phyloP scores from a whole-genome alignment of 2,888 invertebrate species.

The Punctoribates punctum region DNA sequence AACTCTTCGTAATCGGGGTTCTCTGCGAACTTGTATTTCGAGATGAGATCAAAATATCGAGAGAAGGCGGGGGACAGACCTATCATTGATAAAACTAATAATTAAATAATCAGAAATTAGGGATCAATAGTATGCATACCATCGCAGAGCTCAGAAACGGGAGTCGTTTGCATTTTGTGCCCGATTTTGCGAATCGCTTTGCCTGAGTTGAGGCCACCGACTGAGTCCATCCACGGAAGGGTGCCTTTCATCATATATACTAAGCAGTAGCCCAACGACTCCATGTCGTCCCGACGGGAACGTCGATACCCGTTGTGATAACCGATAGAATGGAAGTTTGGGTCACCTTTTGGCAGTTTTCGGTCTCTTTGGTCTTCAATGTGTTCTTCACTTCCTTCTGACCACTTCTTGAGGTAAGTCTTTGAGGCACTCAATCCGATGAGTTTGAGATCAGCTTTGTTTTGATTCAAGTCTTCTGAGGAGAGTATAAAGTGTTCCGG shows the following conservation, averaged over 20 bases:
- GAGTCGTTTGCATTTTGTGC: background rate
- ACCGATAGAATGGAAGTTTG: conserved; percentile 17
- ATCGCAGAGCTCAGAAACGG: background rate
- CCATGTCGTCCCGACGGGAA: conserved; percentile 35
- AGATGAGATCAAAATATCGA: background rate
- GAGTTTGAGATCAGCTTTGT: conserved; percentile 3
- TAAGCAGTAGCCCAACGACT: conserved; percentile 8
- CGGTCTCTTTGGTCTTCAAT: conserved; percentile 10
- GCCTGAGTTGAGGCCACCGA: background rate
- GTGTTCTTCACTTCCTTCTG: background rate
- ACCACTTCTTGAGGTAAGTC: background rate
- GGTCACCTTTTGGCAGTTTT: conserved; percentile 4
- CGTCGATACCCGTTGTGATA: conserved; percentile 5
- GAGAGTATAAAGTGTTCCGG: conserved; percentile 10
- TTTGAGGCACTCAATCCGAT: conserved; percentile 1
- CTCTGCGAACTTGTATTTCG: background rate
- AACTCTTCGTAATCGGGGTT: conserved; percentile 11
- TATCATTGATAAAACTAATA: background rate
- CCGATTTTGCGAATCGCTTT: background rate
- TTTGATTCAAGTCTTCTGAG: background rate
- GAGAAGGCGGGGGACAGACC: background rate
- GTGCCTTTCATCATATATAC: background rate
- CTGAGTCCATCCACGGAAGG: conserved; percentile 2
- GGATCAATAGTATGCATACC: background rate
- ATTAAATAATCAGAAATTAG: background rate